phyloP scores from a whole-genome alignment of 1,140 invertebrate species.

The Drosophila melanogaster region Release_6_plus_ISO1_MT NT_033777.3:10815001-10815500 shows the following conservation, averaged over 20 bases:
- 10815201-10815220: constrained; percentile 16
- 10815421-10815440: constrained; percentile 10
- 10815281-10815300: constrained; percentile 33
- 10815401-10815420: constrained; percentile 2
- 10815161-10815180: not conserved
- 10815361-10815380: constrained; percentile 4
- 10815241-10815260: not conserved
- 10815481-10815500: constrained; percentile 50
- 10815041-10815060: not conserved
- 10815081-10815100: constrained; percentile 13
- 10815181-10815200: not conserved
- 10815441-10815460: not conserved
- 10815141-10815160: constrained; percentile 80
- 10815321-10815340: constrained; percentile 30
- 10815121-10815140: too few species aligned
- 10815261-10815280: constrained; percentile 23
- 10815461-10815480: not conserved
- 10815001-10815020: not conserved
- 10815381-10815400: constrained; percentile 33
- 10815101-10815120: not conserved
- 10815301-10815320: constrained; percentile 43
- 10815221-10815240: constrained; percentile 1
- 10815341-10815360: constrained; percentile 10
- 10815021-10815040: constrained; percentile 1
- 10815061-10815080: not conserved